These are phyloP conservation scores for Notolepis coatsorum DNA, from an alignment of 2,797 vertebrate species.

Conservation along the genomic window DNA sequence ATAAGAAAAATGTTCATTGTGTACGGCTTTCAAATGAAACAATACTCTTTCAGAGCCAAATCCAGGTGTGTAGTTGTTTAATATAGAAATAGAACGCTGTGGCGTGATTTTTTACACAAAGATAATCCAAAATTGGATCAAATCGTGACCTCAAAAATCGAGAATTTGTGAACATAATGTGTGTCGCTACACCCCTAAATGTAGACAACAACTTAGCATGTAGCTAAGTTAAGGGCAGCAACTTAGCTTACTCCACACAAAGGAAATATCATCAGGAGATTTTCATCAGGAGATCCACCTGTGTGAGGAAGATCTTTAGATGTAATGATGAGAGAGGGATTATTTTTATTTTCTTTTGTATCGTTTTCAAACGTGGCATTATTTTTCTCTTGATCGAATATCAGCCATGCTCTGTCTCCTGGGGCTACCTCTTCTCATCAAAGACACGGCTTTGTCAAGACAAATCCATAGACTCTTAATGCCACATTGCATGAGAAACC, in stretches of 20 bases:
- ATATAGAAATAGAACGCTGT: no score
- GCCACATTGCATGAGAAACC: slow-evolving; percentile 45
- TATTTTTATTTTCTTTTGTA: slow-evolving; percentile 77
- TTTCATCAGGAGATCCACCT: slow-evolving; percentile 47
- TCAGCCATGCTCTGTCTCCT: slow-evolving; percentile 57
- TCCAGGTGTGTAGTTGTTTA: no score
- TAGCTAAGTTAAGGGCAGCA: no score
- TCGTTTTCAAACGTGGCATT: slow-evolving; percentile 72
- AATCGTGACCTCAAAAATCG: no score
- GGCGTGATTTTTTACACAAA: no score
- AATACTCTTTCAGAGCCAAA: no score
- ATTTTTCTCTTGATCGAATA: slow-evolving; percentile 68
- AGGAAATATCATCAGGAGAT: no score
- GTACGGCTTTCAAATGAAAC: no score
- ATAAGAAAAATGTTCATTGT: no score
- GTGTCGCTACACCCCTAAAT: no score
- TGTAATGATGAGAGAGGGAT: slow-evolving; percentile 70
- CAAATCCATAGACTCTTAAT: slow-evolving; percentile 70
- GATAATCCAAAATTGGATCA: no score
- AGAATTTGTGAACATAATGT: no score
- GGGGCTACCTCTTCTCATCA: slow-evolving; percentile 74
- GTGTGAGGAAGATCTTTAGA: slow-evolving; percentile 72
- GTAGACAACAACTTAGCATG: slow-evolving; percentile 56
- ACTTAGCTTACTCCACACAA: background rate
- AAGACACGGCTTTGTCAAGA: slow-evolving; percentile 70